These are phyloP conservation scores for Poeciliopsis prolifica DNA, from an alignment of 2,113 vertebrate species.

Conservation along the genomic window DNA sequence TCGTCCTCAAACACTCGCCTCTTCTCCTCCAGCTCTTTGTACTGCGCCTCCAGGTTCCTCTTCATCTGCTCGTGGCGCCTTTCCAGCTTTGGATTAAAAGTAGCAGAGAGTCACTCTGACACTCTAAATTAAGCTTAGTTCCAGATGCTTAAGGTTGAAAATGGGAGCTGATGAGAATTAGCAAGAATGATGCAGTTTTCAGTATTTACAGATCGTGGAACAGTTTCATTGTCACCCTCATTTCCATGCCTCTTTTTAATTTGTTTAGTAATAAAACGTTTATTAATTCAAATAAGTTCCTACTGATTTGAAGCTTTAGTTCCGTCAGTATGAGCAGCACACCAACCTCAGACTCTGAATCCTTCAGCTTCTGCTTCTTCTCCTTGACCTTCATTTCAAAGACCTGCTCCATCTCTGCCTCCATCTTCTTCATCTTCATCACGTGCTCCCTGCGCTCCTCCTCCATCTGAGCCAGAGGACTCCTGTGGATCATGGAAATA, in stretches of 20 bases:
- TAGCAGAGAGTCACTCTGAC: background rate
- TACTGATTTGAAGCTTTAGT: background rate
- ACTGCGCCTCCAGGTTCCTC: conserved; percentile 84
- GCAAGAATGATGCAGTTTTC: no score
- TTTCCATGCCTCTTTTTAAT: no score
- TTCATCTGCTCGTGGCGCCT: conserved; percentile 85
- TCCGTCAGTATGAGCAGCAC: background rate
- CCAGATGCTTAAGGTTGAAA: no score
- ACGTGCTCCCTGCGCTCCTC: conserved; percentile 84
- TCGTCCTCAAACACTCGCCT: conserved; percentile 80
- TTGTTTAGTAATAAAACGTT: no score
- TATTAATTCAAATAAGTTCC: no score
- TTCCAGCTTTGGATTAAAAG: conserved; percentile 72
- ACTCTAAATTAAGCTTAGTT: background rate
- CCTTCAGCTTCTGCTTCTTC: conserved; percentile 86
- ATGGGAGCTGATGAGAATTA: no score
- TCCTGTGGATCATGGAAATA: conserved; percentile 61
- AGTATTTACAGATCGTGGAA: no score
- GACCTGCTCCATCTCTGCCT: conserved; percentile 86
- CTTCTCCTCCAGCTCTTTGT: conserved; percentile 85
- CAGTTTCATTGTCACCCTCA: no score
- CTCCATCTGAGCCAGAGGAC: conserved; percentile 85
- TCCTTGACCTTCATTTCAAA: conserved; percentile 88
- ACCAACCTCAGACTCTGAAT: conserved; percentile 83
- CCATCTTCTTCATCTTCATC: conserved; percentile 88